Percentiles rank a stretch among this genome's conserved stretches.
phyloP scores from a whole-genome alignment of 2,797 vertebrate species.

The Macroramphosus scolopax region DNA sequence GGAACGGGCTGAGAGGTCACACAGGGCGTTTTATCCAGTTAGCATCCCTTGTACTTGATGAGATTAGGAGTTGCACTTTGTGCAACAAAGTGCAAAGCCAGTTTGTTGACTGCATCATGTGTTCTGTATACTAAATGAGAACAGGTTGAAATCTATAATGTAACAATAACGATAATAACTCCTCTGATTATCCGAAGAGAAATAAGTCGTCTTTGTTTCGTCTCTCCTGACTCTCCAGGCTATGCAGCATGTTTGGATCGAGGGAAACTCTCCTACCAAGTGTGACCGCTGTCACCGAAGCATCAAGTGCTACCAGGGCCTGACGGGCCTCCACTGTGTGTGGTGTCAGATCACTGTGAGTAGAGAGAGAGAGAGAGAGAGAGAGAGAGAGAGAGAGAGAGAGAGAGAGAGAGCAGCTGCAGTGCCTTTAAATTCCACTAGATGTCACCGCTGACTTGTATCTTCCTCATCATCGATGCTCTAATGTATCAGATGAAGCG shows the following conservation, averaged over 20 bases:
- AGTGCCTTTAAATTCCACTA: slow-evolving; percentile 39
- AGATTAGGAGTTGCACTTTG: too few relatives aligned
- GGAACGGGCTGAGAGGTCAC: slow-evolving; percentile 18
- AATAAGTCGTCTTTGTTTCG: too few relatives aligned
- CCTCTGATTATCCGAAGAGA: too few relatives aligned
- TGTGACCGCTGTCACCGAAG: slow-evolving; percentile 92
- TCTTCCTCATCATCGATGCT: not conserved
- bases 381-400: too few relatives aligned
- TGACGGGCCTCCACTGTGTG: slow-evolving; percentile 91
- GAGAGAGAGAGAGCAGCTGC: too few relatives aligned
- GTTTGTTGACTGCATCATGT: too few relatives aligned
- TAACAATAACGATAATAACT: too few relatives aligned
- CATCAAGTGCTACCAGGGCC: slow-evolving; percentile 95
- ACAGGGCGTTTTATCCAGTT: slow-evolving; percentile 6
- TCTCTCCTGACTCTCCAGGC: slow-evolving; percentile 78
- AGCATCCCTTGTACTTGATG: not conserved
- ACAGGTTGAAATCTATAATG: too few relatives aligned
- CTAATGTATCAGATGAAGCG: not conserved
- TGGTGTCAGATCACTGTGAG: slow-evolving; percentile 95
- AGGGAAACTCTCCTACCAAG: slow-evolving; percentile 90
- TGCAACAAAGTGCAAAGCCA: too few relatives aligned
- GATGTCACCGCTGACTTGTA: slow-evolving; percentile 41
- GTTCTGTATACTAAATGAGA: too few relatives aligned
- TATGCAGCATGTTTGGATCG: slow-evolving; percentile 96
- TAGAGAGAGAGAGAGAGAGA: slow-evolving; percentile 13